Conservation (phyloP, 2,113 vertebrate genomes). For the Siniperca chuatsi region DNA sequence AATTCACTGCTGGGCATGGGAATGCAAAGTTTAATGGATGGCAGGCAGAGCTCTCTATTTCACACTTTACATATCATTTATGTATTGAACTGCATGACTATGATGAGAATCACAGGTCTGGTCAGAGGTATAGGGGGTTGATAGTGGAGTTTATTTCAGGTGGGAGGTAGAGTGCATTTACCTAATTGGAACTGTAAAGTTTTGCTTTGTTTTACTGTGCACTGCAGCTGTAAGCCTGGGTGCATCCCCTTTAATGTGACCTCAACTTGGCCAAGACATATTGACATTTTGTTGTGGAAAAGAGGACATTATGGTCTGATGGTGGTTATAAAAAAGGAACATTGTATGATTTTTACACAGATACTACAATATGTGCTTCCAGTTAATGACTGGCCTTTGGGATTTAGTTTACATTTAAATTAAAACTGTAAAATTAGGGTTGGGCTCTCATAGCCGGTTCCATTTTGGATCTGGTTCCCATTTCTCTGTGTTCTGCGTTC, state of each 20-base stretch:
- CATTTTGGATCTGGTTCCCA: too few species aligned
- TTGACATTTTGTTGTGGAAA: neutral
- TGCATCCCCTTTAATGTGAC: neutral
- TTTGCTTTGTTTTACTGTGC: neutral
- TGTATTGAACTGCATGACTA: neutral
- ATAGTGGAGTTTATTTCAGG: neutral
- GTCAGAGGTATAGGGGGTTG: neutral
- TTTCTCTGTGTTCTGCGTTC: too few species aligned
- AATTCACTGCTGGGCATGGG: slow-evolving; percentile 41
- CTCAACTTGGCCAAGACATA: neutral
- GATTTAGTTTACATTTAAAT: too few species aligned
- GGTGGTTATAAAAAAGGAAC: neutral
- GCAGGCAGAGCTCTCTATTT: neutral
- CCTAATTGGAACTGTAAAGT: neutral
- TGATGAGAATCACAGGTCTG: neutral
- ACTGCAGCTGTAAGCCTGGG: neutral
- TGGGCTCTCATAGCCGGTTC: too few species aligned
- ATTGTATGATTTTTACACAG: neutral
- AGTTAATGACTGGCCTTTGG: too few species aligned
- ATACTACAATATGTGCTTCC: too few species aligned
- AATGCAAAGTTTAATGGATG: slow-evolving; percentile 43
- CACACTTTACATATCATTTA: slow-evolving; percentile 17
- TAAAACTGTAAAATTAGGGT: too few species aligned
- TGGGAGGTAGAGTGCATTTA: neutral
- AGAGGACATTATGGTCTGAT: neutral